Conservation (phyloP, 2,113 vertebrate species). For the Tragelaphus imberbis region DNA sequence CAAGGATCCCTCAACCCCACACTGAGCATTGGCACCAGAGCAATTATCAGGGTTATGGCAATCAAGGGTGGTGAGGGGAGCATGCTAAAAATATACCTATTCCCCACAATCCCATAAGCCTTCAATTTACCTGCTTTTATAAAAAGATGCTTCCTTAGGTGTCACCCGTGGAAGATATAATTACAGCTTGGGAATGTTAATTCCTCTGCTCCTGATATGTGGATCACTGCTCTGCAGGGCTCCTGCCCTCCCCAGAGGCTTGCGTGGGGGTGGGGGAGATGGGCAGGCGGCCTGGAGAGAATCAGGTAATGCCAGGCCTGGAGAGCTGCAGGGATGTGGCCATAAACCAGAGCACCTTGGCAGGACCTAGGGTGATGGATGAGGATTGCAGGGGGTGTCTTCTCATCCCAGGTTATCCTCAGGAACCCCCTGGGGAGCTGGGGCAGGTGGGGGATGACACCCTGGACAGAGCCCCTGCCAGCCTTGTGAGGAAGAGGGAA, state of each 20-base stretch:
- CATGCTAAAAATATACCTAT: slow-evolving; percentile 71
- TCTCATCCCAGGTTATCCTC: background rate
- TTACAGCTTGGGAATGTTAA: slow-evolving; percentile 82
- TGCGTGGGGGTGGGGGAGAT: background rate
- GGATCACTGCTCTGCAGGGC: slow-evolving; percentile 60
- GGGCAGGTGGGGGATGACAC: background rate
- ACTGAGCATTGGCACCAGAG: background rate
- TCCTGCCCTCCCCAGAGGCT: slow-evolving; percentile 69
- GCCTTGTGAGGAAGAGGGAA: background rate
- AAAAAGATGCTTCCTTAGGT: slow-evolving; percentile 81
- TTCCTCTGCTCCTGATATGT: slow-evolving; percentile 67
- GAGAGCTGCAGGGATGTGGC: background rate
- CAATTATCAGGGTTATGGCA: background rate
- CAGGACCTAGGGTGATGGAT: background rate
- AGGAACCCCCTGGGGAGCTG: background rate
- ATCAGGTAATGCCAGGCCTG: background rate
- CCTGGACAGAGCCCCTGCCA: background rate
- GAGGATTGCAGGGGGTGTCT: background rate
- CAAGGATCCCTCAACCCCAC: background rate
- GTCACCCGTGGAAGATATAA: slow-evolving; percentile 83
- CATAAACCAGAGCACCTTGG: background rate
- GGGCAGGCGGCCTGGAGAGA: slow-evolving; percentile 22
- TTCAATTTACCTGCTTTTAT: slow-evolving; percentile 83
- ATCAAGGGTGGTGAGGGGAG: background rate
- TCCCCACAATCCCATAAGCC: slow-evolving; percentile 72